Conservation (phyloP, 2,113 vertebrate species). For the Rhinolophus sinicus region DNA sequence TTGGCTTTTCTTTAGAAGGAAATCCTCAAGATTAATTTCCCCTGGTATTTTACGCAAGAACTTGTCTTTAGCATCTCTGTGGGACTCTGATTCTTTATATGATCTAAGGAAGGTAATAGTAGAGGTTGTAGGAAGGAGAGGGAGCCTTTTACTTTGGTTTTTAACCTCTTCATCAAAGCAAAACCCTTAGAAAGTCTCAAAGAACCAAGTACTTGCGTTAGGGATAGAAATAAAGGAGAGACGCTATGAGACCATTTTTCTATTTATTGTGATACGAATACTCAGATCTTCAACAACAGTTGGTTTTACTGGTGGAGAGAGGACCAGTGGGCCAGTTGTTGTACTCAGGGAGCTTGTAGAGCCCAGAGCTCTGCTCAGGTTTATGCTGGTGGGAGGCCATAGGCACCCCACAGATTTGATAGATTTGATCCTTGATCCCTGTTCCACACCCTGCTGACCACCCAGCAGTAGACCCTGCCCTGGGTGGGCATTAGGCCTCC, state of each 20-base stretch:
- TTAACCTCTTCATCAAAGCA: conserved; percentile 26
- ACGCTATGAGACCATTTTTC: background rate
- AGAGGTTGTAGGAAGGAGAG: background rate
- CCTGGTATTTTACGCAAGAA: background rate
- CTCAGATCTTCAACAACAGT: background rate
- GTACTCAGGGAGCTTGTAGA: background rate
- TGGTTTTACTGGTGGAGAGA: background rate
- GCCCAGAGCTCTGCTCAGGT: background rate
- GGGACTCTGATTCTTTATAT: background rate
- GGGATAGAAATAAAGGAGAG: conserved; percentile 10
- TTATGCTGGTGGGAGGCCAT: background rate
- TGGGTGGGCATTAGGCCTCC: background rate
- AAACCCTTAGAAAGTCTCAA: background rate
- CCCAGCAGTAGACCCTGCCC: background rate
- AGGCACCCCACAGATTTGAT: background rate
- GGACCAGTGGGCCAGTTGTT: background rate
- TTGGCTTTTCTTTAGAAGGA: conserved; percentile 15
- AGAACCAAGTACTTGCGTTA: background rate
- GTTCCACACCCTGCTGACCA: background rate
- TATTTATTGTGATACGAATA: background rate
- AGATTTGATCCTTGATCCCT: background rate
- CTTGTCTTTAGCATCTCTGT: background rate
- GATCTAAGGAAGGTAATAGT: background rate
- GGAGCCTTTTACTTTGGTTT: background rate
- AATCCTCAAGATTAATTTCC: background rate